Evolutionary conservation across 2,888 invertebrate genomes (phyloP), one percentile per base, ranked within the genome.

Genomic region (Strigamia transsilvanica): DNA sequence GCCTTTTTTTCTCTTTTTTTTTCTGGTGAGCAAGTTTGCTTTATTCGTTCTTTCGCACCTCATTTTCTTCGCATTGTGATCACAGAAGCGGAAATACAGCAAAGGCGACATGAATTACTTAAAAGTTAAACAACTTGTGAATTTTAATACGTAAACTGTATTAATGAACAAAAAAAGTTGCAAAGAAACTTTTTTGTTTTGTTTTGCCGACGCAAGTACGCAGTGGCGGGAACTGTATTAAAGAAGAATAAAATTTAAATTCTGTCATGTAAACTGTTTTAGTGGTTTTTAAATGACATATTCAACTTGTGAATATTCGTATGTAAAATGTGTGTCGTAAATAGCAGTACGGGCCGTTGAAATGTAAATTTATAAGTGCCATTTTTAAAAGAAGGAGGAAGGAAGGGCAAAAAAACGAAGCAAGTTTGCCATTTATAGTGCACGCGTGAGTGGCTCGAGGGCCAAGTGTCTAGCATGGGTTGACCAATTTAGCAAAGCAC

Each of bases 31-130:
- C 73, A 73, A 73, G 73, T 73, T 73, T 73, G 73, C 73, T 73
- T 73, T 73, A 73, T 73, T 73, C 73, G 23, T 73, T 73, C 73
- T 80, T 80, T 80, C 46, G 41, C 80, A 51, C 80, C 80, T 80
- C 80, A 80, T 80, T 80, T 80, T 80, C 80, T 51, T 42, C 46
- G 46, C 80, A 80, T 80, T 80, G 51, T 32, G 51, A 80, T 80
- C 80, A 80, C 73, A 73, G 13, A 15, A 73, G 73, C 73, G 73
- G 73, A 73, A 73, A 73, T 73, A 27, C 73, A 32, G 73, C 73
- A 32, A 73, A 32, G 32, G 27, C 56, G 56, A n/a, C 73, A 73
- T 32, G 73, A 73, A 73, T 73, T 73, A 73, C 73, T 73, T 23
- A 73, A 73, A 32, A 73, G 73, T 32, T 73, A 73, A 56, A 73